These are phyloP conservation scores for Amiota mariae DNA, from an alignment of 2,888 invertebrate genomes.

Conservation along the genomic window DNA sequence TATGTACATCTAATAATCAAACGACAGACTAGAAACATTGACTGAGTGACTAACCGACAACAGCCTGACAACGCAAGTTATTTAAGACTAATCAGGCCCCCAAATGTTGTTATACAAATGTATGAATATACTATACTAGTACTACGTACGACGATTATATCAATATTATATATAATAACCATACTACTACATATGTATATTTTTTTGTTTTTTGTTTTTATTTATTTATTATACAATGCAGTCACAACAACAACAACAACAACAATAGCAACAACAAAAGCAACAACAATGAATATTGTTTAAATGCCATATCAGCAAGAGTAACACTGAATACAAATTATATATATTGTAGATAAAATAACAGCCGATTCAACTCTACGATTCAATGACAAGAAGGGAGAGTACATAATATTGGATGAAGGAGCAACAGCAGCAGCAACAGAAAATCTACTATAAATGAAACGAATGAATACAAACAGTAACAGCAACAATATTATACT, in stretches of 20 bases:
- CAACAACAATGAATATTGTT: constrained; percentile 46
- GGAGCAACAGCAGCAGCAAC: too few species aligned
- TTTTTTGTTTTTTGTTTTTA: constrained; percentile 13
- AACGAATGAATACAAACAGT: neutral
- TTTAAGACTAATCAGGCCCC: constrained; percentile 21
- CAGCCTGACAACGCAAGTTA: too few species aligned
- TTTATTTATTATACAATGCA: constrained; percentile 6
- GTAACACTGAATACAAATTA: constrained; percentile 63
- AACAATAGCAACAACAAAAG: constrained; percentile 11
- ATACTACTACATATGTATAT: neutral
- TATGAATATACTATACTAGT: constrained; percentile 38
- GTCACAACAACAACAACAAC: constrained; percentile 19
- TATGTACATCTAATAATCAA: neutral
- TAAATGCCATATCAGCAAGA: constrained; percentile 66
- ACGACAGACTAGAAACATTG: neutral
- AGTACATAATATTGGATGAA: too few species aligned
- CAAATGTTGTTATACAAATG: constrained; percentile 27
- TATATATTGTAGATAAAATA: constrained; percentile 40
- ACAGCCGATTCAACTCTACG: constrained; percentile 24
- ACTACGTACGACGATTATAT: neutral
- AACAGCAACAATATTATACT: too few species aligned
- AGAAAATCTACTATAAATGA: too few species aligned
- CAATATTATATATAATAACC: neutral
- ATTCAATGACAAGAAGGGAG: neutral
- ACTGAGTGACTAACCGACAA: neutral